phyloP scores from a whole-genome alignment of 2,797 vertebrate species.

The Rhadinocentrus ornatus region DNA sequence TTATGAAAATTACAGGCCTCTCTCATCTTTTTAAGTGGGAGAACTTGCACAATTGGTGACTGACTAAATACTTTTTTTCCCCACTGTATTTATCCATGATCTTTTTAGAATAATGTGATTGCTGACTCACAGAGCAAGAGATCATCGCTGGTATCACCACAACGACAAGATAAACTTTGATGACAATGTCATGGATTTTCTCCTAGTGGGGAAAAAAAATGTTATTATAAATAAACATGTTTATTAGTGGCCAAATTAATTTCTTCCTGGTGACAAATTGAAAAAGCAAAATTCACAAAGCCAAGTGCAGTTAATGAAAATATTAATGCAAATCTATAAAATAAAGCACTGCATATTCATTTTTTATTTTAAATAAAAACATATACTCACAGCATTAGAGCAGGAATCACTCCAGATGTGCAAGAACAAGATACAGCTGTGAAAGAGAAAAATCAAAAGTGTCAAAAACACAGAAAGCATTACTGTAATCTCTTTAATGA shows the following conservation, averaged over 20 bases:
- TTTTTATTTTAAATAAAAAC: not conserved
- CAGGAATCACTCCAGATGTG: slow-evolving; percentile 70
- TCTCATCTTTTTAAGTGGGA: no score
- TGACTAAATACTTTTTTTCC: no score
- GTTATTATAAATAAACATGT: not conserved
- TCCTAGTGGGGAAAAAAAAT: slow-evolving; percentile 47
- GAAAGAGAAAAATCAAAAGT: slow-evolving; percentile 22
- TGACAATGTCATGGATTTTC: slow-evolving; percentile 49
- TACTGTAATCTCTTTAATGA: not conserved
- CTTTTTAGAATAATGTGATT: not conserved
- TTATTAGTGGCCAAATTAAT: not conserved
- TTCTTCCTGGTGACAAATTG: not conserved
- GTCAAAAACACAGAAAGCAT: slow-evolving; percentile 9
- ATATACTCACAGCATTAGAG: slow-evolving; percentile 61
- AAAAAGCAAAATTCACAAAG: not conserved
- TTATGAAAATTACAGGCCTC: no score
- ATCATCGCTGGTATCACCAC: slow-evolving; percentile 77
- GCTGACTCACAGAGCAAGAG: slow-evolving; percentile 80
- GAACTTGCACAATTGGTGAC: no score
- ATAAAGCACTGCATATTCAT: not conserved
- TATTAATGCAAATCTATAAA: not conserved
- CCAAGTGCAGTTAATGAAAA: not conserved
- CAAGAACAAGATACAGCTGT: slow-evolving; percentile 86
- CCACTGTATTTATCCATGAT: not conserved
- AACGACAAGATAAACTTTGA: slow-evolving; percentile 67